Percentiles rank a stretch among this genome's conserved stretches.
phyloP scores from a whole-genome alignment of 2,888 invertebrate species.

The Bimastos eiseni region DNA sequence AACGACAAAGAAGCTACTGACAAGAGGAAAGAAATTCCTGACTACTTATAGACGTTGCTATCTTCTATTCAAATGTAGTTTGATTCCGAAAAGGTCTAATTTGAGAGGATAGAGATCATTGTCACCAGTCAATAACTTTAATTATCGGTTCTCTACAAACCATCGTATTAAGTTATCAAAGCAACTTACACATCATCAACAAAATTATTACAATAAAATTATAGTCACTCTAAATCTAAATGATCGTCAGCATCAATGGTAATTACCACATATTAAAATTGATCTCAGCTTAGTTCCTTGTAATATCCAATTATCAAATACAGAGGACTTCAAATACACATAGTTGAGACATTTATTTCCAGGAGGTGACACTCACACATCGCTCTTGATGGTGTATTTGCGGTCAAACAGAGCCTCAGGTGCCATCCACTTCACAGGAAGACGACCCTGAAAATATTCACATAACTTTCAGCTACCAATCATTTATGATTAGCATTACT shows the following conservation, averaged over 20 bases:
- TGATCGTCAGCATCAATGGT: not conserved
- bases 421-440: constrained; percentile 99
- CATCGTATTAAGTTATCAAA: not conserved
- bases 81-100: no score
- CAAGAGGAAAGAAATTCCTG: no score
- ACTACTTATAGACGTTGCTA: no score
- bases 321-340: not conserved
- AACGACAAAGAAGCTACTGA: no score
- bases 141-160: not conserved
- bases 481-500: not conserved
- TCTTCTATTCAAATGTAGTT: no score
- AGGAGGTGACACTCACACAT: constrained; percentile 68
- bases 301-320: not conserved
- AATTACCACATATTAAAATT: not conserved
- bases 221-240: not conserved
- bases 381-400: constrained; percentile 75
- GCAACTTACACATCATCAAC: not conserved
- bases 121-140: not conserved
- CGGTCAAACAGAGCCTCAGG: constrained; percentile 94
- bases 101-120: no score
- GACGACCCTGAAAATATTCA: constrained; percentile 69
- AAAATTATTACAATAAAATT: not conserved
- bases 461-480: not conserved
- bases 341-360: not conserved
- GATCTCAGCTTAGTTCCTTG: not conserved